A percentile compares a stretch with the other conserved stretches of the same genome.
phyloP scores from a whole-genome alignment of 2,113 vertebrate species.

The Leptobrachium leishanense region DNA sequence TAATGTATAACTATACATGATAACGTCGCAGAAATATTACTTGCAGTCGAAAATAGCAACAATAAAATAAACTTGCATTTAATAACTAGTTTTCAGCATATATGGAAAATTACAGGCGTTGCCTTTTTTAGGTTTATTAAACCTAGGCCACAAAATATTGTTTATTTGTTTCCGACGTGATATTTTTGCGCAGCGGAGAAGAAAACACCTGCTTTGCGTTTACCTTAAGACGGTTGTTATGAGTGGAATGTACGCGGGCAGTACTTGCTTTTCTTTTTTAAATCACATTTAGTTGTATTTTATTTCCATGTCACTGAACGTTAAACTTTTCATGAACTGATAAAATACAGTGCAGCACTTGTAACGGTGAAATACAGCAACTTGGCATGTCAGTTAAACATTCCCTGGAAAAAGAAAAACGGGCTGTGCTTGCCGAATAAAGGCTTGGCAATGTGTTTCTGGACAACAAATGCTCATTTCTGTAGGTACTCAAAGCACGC shows the following conservation, averaged over 20 bases:
- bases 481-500: constrained; percentile 36
- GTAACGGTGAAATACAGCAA: constrained; percentile 13
- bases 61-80: too few relatives aligned
- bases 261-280: neutral
- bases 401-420: constrained; percentile 20
- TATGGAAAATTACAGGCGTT: too few relatives aligned
- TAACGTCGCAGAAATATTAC: too few relatives aligned
- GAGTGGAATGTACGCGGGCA: neutral
- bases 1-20: too few relatives aligned
- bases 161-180: neutral
- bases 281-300: neutral
- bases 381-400: constrained; percentile 9
- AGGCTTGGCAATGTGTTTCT: constrained; percentile 15
- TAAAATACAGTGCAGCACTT: constrained; percentile 18
- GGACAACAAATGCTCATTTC: constrained; percentile 39
- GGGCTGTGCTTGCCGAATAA: neutral
- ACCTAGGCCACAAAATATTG: neutral
- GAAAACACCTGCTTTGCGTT: neutral
- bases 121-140: neutral
- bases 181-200: neutral
- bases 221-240: neutral
- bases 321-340: constrained; percentile 29
- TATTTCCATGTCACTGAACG: constrained; percentile 15
- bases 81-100: too few relatives aligned
- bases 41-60: too few relatives aligned